Percentiles rank a stretch among this genome's conserved stretches.
Conservation (phyloP, 1,140 invertebrate species). For the Yoshiicerus persimilis region DNA sequence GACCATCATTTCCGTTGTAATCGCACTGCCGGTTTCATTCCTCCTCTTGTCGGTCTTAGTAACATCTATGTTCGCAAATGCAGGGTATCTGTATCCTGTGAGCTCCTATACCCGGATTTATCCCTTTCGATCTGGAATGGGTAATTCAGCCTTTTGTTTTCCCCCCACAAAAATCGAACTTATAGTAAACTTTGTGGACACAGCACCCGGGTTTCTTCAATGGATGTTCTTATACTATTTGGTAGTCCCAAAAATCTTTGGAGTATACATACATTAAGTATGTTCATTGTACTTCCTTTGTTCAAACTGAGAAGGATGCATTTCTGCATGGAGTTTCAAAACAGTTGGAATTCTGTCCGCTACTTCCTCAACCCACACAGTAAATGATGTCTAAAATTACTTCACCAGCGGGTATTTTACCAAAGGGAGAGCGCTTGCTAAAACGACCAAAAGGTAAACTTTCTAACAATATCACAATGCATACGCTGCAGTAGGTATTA, state of each 20-base stretch:
- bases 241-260: not conserved
- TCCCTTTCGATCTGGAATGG: not conserved
- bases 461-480: not conserved
- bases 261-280: not conserved
- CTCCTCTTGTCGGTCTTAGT: not conserved
- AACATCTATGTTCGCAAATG: not conserved
- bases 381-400: not conserved
- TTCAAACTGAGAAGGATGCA: not conserved
- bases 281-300: not conserved
- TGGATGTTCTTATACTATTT: not conserved
- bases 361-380: not conserved
- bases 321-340: not conserved
- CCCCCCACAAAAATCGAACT: not conserved
- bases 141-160: not conserved
- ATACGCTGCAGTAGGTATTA: not conserved
- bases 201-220: not conserved
- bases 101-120: no score
- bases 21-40: not conserved
- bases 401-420: not conserved
- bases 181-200: not conserved
- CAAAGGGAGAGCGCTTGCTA: not conserved
- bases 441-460: not conserved
- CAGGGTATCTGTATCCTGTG: no score
- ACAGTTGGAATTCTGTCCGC: not conserved
- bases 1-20: not conserved